phyloP scores from a whole-genome alignment of 2,888 invertebrate genomes.

The Seladonia tumulorum region DNA sequence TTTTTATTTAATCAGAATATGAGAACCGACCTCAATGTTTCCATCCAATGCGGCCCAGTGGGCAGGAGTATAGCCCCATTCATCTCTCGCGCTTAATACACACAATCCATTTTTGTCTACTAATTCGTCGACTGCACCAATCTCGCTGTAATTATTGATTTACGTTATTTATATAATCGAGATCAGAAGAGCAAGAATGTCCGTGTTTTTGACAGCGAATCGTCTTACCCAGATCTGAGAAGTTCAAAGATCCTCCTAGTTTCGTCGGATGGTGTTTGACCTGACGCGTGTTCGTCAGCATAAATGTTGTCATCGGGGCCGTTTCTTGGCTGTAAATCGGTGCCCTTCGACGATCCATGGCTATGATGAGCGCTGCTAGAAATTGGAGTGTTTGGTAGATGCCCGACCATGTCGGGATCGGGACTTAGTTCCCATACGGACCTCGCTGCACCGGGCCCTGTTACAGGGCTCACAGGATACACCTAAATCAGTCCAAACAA shows the following conservation, averaged over 20 bases:
- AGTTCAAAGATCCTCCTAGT: constrained; percentile 93
- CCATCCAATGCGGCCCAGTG: constrained; percentile 97
- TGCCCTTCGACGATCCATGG: constrained; percentile 63
- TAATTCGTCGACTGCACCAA: constrained; percentile 92
- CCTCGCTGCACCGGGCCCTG: constrained; percentile 95
- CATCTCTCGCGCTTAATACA: constrained; percentile 91
- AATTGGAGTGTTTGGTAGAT: constrained; percentile 81
- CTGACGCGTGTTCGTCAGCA: constrained; percentile 78
- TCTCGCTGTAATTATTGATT: constrained; percentile 86
- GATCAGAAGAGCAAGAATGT: neutral
- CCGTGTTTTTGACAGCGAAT: neutral
- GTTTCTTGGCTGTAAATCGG: constrained; percentile 72
- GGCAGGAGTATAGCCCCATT: constrained; percentile 96
- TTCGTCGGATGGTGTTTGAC: constrained; percentile 80
- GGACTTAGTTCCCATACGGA: constrained; percentile 93
- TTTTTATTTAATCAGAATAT: neutral
- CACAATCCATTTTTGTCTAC: constrained; percentile 93
- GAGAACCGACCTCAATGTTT: constrained; percentile 88
- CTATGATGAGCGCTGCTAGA: constrained; percentile 77
- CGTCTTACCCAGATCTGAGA: constrained; percentile 91
- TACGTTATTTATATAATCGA: neutral
- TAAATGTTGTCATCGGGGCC: constrained; percentile 80
- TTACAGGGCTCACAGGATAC: constrained; percentile 83
- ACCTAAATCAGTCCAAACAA: constrained; percentile 70
- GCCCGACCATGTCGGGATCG: constrained; percentile 83